Conservation (phyloP, 2,888 invertebrate genomes). For the Callinectes sapidus region DNA sequence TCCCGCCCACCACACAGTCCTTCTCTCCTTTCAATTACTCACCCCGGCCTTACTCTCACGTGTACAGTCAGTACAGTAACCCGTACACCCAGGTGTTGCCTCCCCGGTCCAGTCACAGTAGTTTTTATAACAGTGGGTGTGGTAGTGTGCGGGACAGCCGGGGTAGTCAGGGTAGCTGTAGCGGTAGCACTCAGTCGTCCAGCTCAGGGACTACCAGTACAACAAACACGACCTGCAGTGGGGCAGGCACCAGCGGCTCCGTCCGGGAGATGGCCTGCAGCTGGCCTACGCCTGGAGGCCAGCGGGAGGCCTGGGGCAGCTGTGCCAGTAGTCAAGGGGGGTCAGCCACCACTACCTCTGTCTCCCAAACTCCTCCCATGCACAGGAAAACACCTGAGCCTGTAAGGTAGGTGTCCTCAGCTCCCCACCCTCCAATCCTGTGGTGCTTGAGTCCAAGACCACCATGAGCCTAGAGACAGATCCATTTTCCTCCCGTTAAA, state of each 20-base stretch:
- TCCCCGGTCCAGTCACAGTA: conserved; percentile 62
- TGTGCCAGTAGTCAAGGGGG: conserved; percentile 66
- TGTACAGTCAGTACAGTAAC: conserved; percentile 68
- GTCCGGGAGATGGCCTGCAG: conserved; percentile 67
- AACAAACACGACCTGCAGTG: conserved; percentile 52
- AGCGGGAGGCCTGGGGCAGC: conserved; percentile 64
- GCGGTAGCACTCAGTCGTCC: conserved; percentile 64
- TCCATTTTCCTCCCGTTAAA: neutral
- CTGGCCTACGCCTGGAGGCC: conserved; percentile 61
- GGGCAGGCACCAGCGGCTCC: conserved; percentile 54
- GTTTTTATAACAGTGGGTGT: conserved; percentile 54
- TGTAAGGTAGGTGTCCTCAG: conserved; percentile 68
- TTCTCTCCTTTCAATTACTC: conserved; percentile 65
- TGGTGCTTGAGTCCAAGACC: conserved; percentile 21
- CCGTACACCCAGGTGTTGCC: conserved; percentile 71
- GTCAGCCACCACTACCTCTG: conserved; percentile 63
- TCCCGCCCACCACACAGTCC: conserved; percentile 64
- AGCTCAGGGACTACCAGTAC: conserved; percentile 66
- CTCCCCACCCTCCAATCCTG: conserved; percentile 33
- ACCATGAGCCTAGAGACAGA: neutral
- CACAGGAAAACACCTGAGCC: conserved; percentile 72
- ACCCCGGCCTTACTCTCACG: conserved; percentile 68
- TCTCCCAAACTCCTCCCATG: conserved; percentile 70
- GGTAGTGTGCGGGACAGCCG: conserved; percentile 60
- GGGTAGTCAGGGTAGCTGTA: conserved; percentile 56